Base-by-base conservation (phyloP, 2,888 invertebrate species). In the Unio pictorum region DNA sequence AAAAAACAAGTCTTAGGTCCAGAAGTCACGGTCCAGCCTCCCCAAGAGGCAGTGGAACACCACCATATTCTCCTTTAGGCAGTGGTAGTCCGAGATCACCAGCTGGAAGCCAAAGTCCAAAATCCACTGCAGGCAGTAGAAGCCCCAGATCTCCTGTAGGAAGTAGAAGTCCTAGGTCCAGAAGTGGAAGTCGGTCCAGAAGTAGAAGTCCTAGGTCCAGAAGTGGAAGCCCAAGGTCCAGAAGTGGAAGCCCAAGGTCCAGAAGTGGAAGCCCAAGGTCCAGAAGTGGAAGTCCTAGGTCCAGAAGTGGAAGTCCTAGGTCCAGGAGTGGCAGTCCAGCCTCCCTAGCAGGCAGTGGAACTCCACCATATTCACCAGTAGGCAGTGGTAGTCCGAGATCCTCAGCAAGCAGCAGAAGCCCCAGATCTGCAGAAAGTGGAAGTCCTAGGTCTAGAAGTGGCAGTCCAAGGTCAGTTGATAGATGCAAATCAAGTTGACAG, bases 291-390 rank as follows among this genome's bases (percentile, higher is more conserved):
- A 61, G 26, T 11, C 56, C 64, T 45, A 64, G 70, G 45, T 55
- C 30, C 8, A 64, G n/a, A 56, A 64, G 64, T 64, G 68, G 68
- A 66, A 73, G 67, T 34, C 69, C 71, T 56, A 67, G 73, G 61
- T 78, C 75, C 28, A 60, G 66, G n/a, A 78, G 78, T 30, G 62
- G 69, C 18, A 62, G 62, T 61, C 73, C 63, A 20, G 67, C 65
- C 15, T 76, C 78, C 6, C 73, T 72, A 30, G 69, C 73, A 11
- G 69, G 77, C 54, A 74, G 71, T 62, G 73, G 74, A 20, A 79
- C 74, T 8, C 72, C 74, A 20, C 76, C 80, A 8, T 75, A 78
- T 54, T 79, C 79, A 15, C 81, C 81, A n/a, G 67, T 74, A 28
- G 74, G 79, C 7, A 75, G 70, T 62, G 71, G 75, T 30, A 77